Percentiles rank a stretch among this genome's conserved stretches.
Evolutionary conservation across 2,888 invertebrate genomes (phyloP).

Genomic region (Erebia aethiops): DNA sequence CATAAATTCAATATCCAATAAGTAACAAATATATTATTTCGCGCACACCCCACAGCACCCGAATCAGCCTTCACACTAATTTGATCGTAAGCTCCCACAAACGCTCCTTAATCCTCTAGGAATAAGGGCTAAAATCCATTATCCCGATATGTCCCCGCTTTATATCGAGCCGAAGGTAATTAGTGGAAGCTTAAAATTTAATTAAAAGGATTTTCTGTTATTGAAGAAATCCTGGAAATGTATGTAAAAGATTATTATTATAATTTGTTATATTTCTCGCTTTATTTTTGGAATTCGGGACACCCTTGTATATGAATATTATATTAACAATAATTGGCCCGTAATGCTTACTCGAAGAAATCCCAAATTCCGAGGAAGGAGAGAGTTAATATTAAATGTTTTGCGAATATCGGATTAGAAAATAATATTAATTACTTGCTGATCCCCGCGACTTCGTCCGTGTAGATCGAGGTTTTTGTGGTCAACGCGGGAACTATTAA

Average conservation of each 20-base stretch:
- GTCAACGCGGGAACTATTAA: too few species aligned
- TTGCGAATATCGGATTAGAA: too few species aligned
- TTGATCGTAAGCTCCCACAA: constrained; percentile 15
- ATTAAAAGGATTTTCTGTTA: constrained; percentile 34
- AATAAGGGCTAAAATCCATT: constrained; percentile 8
- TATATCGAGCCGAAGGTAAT: constrained; percentile 20
- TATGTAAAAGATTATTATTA: constrained; percentile 7
- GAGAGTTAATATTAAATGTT: too few species aligned
- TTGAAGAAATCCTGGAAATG: constrained; percentile 24
- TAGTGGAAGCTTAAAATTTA: constrained; percentile 33
- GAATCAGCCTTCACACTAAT: constrained; percentile 16
- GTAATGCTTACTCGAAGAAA: too few species aligned
- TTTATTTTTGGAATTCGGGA: neutral
- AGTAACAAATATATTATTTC: constrained; percentile 12
- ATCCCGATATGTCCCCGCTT: neutral
- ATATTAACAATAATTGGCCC: neutral
- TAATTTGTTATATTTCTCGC: neutral
- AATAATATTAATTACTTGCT: too few species aligned
- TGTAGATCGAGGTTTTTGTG: too few species aligned
- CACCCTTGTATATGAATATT: neutral
- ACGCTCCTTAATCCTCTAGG: neutral
- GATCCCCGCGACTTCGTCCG: too few species aligned
- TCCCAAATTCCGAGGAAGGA: too few species aligned
- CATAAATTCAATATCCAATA: constrained; percentile 16
- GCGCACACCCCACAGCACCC: constrained; percentile 4